phyloP scores from a whole-genome alignment of 2,888 invertebrate species.

The Crepidodera aurea region DNA sequence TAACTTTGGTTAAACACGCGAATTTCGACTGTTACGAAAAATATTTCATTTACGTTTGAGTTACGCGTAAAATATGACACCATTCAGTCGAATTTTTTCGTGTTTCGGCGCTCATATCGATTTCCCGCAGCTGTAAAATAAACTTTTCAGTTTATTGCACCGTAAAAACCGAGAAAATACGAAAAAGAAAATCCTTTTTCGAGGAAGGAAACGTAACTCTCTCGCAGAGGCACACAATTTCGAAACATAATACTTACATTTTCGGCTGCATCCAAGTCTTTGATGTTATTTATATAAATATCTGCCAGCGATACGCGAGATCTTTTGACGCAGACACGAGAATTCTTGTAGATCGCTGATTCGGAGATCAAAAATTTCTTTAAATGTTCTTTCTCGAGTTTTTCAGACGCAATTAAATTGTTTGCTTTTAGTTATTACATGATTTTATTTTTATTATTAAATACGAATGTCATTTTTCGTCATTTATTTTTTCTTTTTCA shows the following conservation, averaged over 20 bases:
- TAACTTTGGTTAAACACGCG: no score
- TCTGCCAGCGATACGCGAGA: slow-evolving; percentile 76
- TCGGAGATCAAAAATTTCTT: no score
- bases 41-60: no score
- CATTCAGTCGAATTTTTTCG: no score
- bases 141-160: slow-evolving; percentile 20
- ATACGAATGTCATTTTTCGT: no score
- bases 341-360: not conserved
- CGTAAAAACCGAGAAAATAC: slow-evolving; percentile 21
- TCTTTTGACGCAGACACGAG: not conserved
- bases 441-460: no score
- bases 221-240: not conserved
- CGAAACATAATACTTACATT: slow-evolving; percentile 69
- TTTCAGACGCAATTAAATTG: no score
- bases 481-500: no score
- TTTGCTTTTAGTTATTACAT: no score
- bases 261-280: slow-evolving; percentile 92
- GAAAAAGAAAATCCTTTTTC: slow-evolving; percentile 11
- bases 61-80: no score
- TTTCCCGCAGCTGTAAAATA: slow-evolving; percentile 15
- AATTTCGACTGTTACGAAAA: no score
- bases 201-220: slow-evolving; percentile 7
- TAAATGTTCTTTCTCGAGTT: no score
- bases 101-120: slow-evolving; percentile 6
- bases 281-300: slow-evolving; percentile 94